Conservation (phyloP, 1,140 invertebrate species). For the Rhysida immarginata region DNA sequence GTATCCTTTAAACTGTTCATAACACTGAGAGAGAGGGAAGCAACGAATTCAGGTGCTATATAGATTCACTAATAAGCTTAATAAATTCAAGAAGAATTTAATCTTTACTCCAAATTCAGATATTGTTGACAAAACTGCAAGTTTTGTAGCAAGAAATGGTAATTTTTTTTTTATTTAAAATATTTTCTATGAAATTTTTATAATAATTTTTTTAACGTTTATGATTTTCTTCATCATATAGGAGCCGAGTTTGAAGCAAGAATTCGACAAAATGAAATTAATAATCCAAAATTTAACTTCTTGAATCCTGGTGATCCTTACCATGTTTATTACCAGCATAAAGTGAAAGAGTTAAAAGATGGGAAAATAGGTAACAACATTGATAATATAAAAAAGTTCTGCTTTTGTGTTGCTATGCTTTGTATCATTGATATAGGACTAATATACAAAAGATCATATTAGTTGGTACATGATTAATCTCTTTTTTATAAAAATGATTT, state of each 20-base stretch:
- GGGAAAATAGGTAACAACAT: constrained; percentile 43
- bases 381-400: not conserved
- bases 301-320: constrained; percentile 94
- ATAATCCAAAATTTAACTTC: constrained; percentile 97
- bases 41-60: too few relatives aligned
- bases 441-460: too few relatives aligned
- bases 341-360: constrained; percentile 90
- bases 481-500: too few relatives aligned
- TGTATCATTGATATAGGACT: too few relatives aligned
- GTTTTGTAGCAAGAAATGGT: constrained; percentile 95
- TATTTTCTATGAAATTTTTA: not conserved
- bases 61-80: too few relatives aligned
- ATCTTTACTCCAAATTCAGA: too few relatives aligned
- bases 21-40: too few relatives aligned
- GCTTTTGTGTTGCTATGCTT: too few relatives aligned
- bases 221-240: constrained; percentile 8
- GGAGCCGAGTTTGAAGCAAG: constrained; percentile 87
- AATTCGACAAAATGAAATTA: constrained; percentile 89
- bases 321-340: constrained; percentile 96
- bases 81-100: too few relatives aligned
- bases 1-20: constrained; percentile 94
- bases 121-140: constrained; percentile 97
- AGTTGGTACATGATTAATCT: too few relatives aligned
- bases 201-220: not conserved
- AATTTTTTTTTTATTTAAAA: not conserved